Base-by-base conservation (phyloP, 2,113 vertebrate genomes). In the Cyrtonyx montezumae region DNA sequence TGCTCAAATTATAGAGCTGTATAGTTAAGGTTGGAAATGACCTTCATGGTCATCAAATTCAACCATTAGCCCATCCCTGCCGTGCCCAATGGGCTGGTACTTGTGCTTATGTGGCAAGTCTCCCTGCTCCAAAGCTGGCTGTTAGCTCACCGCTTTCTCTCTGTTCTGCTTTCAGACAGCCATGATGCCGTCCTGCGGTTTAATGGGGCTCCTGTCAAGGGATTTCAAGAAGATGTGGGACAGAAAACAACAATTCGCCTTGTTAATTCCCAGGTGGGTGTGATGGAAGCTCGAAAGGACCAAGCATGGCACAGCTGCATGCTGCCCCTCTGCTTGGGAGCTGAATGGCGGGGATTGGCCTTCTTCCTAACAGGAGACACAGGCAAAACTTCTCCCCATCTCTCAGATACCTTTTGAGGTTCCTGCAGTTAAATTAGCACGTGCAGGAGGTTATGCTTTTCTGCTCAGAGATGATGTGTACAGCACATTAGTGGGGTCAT, bases 191-290 rank as follows among this genome's bases (percentile, higher is more conserved):
- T 98, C 53, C 18, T 98, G 87, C 88, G 98, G 11, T 98, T 98
- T 95, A 98, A 98, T 28, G 97, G 95, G 22, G 98, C 98, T 42
- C 98, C 98, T 65, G 90, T 94, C 73, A 92, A 73, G 53, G 97
- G 95, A 18, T 98, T 97, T 83, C 91, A 98, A 20, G 87, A 94
- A 59, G 98, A 98, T 22, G 98, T 98, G 65, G 98, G 98, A 21
- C 95, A 93, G 18, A 98, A 98, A 95, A 98, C 98, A 16, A 98
- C 98, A 32, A 69, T 98, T 81, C 98, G 98, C 36, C 96, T 98
- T 16, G 76, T 98, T 75, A 98, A 98, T 82, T 98, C 98, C 26
- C 98, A 98, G 98, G 98, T 98, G 97, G 95, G 92, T 86, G 42
- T 93, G 81, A 45, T 22, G 5, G 49, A 10, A 0, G 0, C 42